These are phyloP conservation scores for Microtus oregoni DNA, from an alignment of 2,113 vertebrate species.

Conservation along the genomic window DNA sequence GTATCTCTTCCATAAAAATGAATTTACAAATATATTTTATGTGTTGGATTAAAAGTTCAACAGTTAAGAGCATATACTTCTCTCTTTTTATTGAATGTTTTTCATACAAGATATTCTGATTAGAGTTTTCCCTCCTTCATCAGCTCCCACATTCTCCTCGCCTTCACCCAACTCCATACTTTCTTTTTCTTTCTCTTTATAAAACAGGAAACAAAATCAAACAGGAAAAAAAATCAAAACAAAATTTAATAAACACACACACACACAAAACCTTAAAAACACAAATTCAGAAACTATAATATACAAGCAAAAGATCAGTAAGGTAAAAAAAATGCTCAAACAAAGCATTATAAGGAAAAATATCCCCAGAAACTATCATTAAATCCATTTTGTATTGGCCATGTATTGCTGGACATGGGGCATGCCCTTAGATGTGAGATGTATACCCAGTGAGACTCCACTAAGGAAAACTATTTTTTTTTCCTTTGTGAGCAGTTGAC, in stretches of 20 bases:
- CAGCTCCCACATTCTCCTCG: background rate
- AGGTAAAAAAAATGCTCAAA: background rate
- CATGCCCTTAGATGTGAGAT: background rate
- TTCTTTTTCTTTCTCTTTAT: background rate
- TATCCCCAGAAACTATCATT: background rate
- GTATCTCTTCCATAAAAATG: background rate
- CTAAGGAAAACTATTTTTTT: background rate
- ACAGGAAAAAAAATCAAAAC: background rate
- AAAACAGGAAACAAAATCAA: background rate
- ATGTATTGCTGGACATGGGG: background rate
- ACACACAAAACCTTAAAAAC: background rate
- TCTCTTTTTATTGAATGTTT: background rate
- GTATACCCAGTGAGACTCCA: background rate
- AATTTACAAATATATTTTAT: slow-evolving; percentile 3
- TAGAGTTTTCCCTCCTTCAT: background rate
- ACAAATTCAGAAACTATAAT: background rate
- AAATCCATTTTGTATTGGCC: background rate
- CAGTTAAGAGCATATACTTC: background rate
- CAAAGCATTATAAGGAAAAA: background rate
- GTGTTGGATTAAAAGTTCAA: background rate
- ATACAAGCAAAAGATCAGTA: background rate
- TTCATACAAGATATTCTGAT: background rate
- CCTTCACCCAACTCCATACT: background rate
- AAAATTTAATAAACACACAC: background rate
- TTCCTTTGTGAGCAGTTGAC: background rate